These are phyloP conservation scores for Oconnorella tubifera DNA, from an alignment of 2,888 invertebrate species.

Conservation along the genomic window DNA sequence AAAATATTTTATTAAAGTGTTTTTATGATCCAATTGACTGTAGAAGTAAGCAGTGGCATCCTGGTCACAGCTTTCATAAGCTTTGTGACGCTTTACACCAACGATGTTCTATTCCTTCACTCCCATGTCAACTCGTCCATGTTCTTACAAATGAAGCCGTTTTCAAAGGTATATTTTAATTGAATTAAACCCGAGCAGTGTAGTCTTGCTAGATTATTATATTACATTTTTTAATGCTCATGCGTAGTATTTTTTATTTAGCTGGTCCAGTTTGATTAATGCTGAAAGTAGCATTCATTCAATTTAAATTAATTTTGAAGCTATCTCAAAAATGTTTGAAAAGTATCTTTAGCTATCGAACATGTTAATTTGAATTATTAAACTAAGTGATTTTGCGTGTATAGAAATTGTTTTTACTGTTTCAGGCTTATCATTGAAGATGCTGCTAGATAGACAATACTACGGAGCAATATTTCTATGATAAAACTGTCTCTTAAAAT, in stretches of 20 bases:
- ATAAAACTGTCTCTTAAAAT: no score
- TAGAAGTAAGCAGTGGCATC: conserved; percentile 47
- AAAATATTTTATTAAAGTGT: no score
- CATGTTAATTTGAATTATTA: background rate
- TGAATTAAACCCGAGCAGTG: background rate
- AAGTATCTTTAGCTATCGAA: conserved; percentile 40
- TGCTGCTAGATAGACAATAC: conserved; percentile 39
- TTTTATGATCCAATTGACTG: no score
- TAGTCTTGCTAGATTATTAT: no score
- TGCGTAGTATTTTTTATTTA: no score
- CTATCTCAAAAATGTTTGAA: no score
- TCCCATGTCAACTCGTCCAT: conserved; percentile 48
- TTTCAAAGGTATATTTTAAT: conserved; percentile 47
- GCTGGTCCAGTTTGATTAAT: no score
- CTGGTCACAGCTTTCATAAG: conserved; percentile 38
- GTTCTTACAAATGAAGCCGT: conserved; percentile 56
- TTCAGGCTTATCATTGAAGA: conserved; percentile 38
- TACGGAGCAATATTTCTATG: conserved; percentile 40
- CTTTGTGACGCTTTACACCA: conserved; percentile 39
- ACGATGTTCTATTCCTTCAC: conserved; percentile 46
- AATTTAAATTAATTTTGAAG: no score
- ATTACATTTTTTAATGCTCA: no score
- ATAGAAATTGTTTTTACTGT: background rate
- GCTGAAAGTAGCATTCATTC: background rate
- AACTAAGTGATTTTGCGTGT: conserved; percentile 8